These are phyloP conservation scores for Solenodon paradoxus DNA, from an alignment of 2,113 vertebrate species.

Conservation along the genomic window DNA sequence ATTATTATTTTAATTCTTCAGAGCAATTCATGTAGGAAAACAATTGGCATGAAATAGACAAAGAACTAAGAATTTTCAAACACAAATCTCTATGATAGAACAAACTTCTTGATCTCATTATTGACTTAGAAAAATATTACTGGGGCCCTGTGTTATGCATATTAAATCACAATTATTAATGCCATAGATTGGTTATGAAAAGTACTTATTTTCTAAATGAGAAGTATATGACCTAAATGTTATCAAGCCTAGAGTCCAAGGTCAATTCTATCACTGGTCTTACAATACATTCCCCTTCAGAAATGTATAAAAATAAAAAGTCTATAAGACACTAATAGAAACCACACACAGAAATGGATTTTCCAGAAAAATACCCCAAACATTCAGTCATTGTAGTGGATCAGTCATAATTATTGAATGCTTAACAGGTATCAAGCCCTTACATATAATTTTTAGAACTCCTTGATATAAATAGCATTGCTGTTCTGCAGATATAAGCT, in stretches of 20 bases:
- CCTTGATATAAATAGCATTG: not conserved
- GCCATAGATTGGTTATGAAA: not conserved
- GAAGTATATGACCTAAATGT: not conserved
- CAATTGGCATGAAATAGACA: not conserved
- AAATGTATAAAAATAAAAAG: not conserved
- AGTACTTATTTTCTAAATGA: not conserved
- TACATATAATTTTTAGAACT: not conserved
- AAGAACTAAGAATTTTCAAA: not conserved
- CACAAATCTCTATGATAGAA: not conserved
- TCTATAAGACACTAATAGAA: not conserved
- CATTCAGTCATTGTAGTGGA: not conserved
- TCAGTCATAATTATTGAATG: not conserved
- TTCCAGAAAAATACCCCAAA: not conserved
- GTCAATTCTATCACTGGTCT: not conserved
- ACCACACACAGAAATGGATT: not conserved
- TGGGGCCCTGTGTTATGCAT: not conserved
- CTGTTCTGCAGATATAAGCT: not conserved
- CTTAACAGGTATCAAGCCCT: not conserved
- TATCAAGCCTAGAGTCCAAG: not conserved
- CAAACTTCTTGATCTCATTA: not conserved
- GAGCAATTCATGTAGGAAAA: slow-evolving; percentile 20
- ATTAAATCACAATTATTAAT: not conserved
- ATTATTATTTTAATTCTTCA: slow-evolving; percentile 56
- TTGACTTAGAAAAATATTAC: slow-evolving; percentile 21
- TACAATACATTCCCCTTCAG: not conserved